Evolutionary conservation across 2,797 vertebrate species (phyloP), one percentile per base, ranked within the genome.

Genomic region (Amblyopsis hoosieri): DNA sequence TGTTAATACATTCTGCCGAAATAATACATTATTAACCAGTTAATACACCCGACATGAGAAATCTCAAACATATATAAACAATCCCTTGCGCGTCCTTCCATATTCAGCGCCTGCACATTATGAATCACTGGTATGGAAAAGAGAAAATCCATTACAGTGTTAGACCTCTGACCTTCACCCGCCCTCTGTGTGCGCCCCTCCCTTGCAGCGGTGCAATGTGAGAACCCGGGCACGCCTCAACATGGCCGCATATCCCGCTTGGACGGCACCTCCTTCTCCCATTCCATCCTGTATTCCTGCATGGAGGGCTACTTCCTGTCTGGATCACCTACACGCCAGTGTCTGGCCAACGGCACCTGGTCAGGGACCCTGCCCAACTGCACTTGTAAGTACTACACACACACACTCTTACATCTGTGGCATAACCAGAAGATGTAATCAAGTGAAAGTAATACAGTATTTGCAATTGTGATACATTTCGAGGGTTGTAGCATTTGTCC

Each of bases 261-360:
- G 52, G 95, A 97, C 66, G 94, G 94, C 45, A 97, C 95, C 19
- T 94, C 93, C 2, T 98, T 96, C 82, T 94, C 96, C 65, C 96
- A 96, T 83, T 95, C 96, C 23, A 95, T 98, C 2, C 89, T 97
- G 72, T 99, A 98, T 85, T 95, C 95, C 1, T 99, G 97, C 7
- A 78, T 93, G 82, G 96, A 98, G 50, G 96, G 96, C 19, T 99
- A 97, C 59, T 90, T 95, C 65, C 94, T 99, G 72, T 93, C 93
- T 12, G 97, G 97, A 17, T 90, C 91, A 6, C 94, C 91, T 14
- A 89, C 91, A 13, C 93, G 97, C 46, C 95, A 96, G 48, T 99
- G 97, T 75, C 92, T 97, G 70, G 95, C 95, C 63, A 99, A 99
- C 60, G 95, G 95, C 82, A 98, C 97, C 0, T 99, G 97, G 97